Conservation (phyloP, 2,888 invertebrate species). For the Lasius platythorax region DNA sequence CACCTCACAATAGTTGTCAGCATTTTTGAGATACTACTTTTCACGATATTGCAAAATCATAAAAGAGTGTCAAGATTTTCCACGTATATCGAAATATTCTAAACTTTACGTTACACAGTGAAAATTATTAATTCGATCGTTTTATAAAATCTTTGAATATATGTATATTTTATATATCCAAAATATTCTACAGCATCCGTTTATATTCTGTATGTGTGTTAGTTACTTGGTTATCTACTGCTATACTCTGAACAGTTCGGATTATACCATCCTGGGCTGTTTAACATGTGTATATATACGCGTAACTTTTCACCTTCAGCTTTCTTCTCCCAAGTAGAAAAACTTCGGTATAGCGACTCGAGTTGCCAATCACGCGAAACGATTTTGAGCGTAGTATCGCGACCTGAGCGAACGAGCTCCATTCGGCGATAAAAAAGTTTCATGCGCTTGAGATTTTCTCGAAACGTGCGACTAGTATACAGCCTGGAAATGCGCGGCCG, state of each 20-base stretch:
- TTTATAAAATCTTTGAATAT: background rate
- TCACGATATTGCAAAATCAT: background rate
- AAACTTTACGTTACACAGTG: background rate
- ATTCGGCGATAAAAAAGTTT: conserved; percentile 16
- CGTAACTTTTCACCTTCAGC: background rate
- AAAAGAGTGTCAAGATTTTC: background rate
- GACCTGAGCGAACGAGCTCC: background rate
- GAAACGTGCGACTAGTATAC: background rate
- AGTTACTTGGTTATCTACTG: no score
- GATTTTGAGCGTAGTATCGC: background rate
- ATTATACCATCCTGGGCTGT: no score
- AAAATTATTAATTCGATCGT: background rate
- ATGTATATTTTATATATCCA: background rate
- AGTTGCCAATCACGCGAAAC: background rate
- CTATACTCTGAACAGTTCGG: no score
- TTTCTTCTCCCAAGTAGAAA: background rate
- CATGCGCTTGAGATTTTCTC: background rate
- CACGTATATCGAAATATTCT: background rate
- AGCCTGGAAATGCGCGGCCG: background rate
- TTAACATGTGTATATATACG: background rate
- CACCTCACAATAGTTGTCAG: background rate
- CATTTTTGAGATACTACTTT: background rate
- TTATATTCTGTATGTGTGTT: background rate
- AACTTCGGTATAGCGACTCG: background rate
- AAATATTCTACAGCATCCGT: background rate